A percentile compares a stretch with the other conserved stretches of the same genome.
phyloP scores from a whole-genome alignment of 1,140 invertebrate species.

The Chionoecetes opilio region DNA sequence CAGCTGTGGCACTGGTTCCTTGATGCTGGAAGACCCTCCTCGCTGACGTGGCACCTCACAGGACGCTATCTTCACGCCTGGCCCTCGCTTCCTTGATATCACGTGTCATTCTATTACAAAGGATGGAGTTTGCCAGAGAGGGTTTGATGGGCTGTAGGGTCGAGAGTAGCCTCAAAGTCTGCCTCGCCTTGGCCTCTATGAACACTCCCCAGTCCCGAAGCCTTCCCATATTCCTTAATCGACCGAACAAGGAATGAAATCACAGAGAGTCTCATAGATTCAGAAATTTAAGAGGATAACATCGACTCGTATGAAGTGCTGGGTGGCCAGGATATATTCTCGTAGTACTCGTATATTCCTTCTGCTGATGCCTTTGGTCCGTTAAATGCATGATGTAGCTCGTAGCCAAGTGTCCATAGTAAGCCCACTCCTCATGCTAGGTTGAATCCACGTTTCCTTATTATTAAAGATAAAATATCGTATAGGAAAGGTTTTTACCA shows the following conservation, averaged over 20 bases:
- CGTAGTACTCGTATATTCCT: conserved; percentile 12
- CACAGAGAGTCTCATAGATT: conserved; percentile 21
- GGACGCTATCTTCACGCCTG: conserved; percentile 69
- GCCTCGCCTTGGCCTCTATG: conserved; percentile 10
- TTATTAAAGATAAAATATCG: not conserved
- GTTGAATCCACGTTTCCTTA: not conserved
- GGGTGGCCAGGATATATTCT: too few relatives aligned
- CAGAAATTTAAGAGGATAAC: conserved; percentile 4
- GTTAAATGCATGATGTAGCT: not conserved
- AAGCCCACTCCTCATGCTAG: not conserved
- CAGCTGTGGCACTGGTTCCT: conserved; percentile 59
- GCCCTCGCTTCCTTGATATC: conserved; percentile 50
- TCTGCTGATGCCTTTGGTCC: not conserved
- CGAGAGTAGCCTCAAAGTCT: conserved; percentile 40
- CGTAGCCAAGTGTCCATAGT: not conserved
- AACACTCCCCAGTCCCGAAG: not conserved
- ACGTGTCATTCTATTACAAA: conserved; percentile 77
- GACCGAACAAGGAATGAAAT: conserved; percentile 65
- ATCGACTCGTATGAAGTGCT: not conserved
- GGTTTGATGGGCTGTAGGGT: conserved; percentile 49
- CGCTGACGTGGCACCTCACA: conserved; percentile 70
- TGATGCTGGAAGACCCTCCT: conserved; percentile 45
- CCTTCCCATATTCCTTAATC: conserved; percentile 79
- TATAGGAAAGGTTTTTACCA: conserved; percentile 55
- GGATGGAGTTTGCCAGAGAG: conserved; percentile 67